Percentiles rank a stretch among this genome's conserved stretches.
These are phyloP conservation scores for Oncorhynchus clarkii DNA, from an alignment of 2,113 vertebrate genomes.

Conservation along the genomic window DNA sequence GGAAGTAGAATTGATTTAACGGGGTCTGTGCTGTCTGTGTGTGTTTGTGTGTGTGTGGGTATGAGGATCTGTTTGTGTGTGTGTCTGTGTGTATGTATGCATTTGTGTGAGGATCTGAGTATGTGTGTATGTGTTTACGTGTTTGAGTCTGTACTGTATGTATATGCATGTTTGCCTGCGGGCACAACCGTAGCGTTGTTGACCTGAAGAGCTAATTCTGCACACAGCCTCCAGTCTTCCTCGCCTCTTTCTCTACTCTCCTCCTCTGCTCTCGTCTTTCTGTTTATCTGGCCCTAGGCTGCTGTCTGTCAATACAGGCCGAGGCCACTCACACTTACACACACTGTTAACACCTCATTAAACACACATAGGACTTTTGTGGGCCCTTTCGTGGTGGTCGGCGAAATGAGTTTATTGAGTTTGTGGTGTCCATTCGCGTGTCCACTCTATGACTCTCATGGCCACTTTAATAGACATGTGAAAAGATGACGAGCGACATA, in stretches of 20 bases:
- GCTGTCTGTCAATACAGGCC: conserved; percentile 58
- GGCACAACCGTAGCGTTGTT: conserved; percentile 11
- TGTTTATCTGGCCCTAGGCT: conserved; percentile 45
- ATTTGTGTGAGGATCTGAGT: background rate
- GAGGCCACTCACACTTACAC: background rate
- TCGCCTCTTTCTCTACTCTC: background rate
- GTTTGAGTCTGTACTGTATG: background rate
- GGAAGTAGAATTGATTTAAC: conserved; percentile 49
- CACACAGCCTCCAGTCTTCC: conserved; percentile 19
- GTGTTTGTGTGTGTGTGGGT: conserved; percentile 14
- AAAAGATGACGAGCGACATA: conserved; percentile 49
- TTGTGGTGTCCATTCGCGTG: conserved; percentile 19
- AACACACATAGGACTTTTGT: conserved; percentile 44
- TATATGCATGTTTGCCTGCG: background rate
- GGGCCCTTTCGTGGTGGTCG: conserved; percentile 31
- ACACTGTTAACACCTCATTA: conserved; percentile 52
- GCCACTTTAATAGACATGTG: conserved; percentile 18
- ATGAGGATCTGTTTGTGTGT: background rate
- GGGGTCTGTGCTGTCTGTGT: conserved; percentile 45
- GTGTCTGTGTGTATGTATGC: background rate
- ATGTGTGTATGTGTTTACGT: background rate
- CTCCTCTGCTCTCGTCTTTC: conserved; percentile 15
- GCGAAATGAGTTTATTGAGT: conserved; percentile 24
- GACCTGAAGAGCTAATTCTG: conserved; percentile 56
- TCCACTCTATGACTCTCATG: background rate